A percentile compares a stretch with the other conserved stretches of the same genome.
Conservation (phyloP, 2,113 vertebrate genomes). For the Chionodraco myersi region DNA sequence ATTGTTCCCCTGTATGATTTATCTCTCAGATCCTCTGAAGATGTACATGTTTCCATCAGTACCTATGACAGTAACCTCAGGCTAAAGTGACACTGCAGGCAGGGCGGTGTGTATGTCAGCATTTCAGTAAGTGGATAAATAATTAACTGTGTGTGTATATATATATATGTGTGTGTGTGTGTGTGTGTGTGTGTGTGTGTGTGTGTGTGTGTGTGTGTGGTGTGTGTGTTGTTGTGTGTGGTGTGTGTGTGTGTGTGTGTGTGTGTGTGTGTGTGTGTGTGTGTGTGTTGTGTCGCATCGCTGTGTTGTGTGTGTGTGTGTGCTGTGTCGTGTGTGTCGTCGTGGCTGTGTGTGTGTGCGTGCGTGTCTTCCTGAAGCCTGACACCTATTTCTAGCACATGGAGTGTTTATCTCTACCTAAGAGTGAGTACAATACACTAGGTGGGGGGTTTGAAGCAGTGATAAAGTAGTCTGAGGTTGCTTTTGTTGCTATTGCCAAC, state of each 20-base stretch:
- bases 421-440: conserved; percentile 54
- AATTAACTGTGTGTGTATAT: conserved; percentile 68
- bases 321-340: no score
- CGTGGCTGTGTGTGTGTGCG: conserved; percentile 35
- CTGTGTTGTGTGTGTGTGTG: conserved; percentile 29
- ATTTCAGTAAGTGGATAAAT: conserved; percentile 71
- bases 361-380: conserved; percentile 70
- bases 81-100: conserved; percentile 60
- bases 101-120: conserved; percentile 72
- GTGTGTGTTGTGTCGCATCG: no score
- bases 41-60: conserved; percentile 22
- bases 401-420: conserved; percentile 65
- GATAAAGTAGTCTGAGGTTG: conserved; percentile 53
- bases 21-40: not conserved
- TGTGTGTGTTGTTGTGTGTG: conserved; percentile 13
- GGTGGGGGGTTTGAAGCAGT: conserved; percentile 20
- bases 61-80: conserved; percentile 27
- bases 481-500: conserved; percentile 41
- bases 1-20: not conserved
- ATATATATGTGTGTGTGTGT: conserved; percentile 24
- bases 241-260: conserved; percentile 31
- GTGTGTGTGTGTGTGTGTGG: conserved; percentile 19
- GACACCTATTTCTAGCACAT: conserved; percentile 79
- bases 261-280: conserved; percentile 32
- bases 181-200: conserved; percentile 41